Evolutionary conservation across 1,140 invertebrate species (phyloP), one percentile per base, ranked within the genome.

Genomic region (Rhyzopertha dominica): DNA sequence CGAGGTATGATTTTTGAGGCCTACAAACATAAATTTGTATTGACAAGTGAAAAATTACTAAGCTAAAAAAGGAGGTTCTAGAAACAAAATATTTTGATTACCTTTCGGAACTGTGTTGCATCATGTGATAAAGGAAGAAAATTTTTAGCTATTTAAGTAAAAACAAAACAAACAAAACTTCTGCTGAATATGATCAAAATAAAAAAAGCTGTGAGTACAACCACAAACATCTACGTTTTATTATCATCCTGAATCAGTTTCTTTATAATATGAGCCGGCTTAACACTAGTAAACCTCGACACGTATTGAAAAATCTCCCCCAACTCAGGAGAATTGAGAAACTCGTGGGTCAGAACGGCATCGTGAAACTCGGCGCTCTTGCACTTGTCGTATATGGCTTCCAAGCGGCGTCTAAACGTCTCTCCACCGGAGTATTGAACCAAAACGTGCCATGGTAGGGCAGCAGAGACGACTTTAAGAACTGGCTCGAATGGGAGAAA

Each of bases 391-490:
- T 52, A 61, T 25, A 58, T 47, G 20, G 47, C 14, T 18, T 49
- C 52, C 1, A 56, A 37, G 10, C 28, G 30, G 23, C 63, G 53
- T 8, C 45, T 42, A 24, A 62, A 57, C 28, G 47, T 63, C 18
- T 48, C 18, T 35, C 56, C 54, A 17, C 51, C 53, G 12, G 49
- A 31, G 7, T 43, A 30, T 26, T 57, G 40, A 7, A 58, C 46
- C 23, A 42, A 43, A 8, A 43, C 51, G 31, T 56, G 44, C 62
- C 62, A 65, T 2, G 57, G 48, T n/a, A 66, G 29, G 13, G 43
- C 36, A 4, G 51, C 47, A 2, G 35, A 48, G n/a, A 62, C 35
- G 5, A 58, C 45, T 5, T 49, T 54, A 9, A 60, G 23, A 3
- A 66, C 13, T 10, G 44, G 18, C 1, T 64, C 61, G 9, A 59